Evolutionary conservation across 2,888 invertebrate genomes (phyloP).

Genomic region (Alloplasta piceator): DNA sequence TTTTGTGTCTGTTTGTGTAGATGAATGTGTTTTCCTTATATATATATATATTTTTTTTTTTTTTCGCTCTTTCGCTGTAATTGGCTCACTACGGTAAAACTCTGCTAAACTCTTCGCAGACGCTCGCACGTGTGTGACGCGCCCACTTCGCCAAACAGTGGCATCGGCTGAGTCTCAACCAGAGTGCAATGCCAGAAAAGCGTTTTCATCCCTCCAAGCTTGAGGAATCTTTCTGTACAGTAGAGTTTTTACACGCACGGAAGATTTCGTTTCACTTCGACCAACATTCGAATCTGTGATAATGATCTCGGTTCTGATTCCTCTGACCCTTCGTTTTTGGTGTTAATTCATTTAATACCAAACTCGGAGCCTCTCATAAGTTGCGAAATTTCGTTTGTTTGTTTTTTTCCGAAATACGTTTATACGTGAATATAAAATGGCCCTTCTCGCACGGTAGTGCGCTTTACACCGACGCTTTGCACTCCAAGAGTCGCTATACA

Average conservation of each 20-base stretch:
- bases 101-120: constrained; percentile 58
- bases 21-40: constrained; percentile 4
- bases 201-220: constrained; percentile 6
- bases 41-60: no score
- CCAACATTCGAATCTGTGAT: background rate
- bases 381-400: no score
- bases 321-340: no score
- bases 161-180: constrained; percentile 39
- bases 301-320: no score
- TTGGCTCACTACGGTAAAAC: constrained; percentile 60
- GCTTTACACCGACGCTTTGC: no score
- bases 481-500: no score
- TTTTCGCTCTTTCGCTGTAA: constrained; percentile 54
- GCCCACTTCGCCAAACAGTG: constrained; percentile 41
- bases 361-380: no score
- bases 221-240: constrained; percentile 26
- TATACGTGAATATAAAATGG: no score
- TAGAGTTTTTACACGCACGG: background rate
- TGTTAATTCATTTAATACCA: no score
- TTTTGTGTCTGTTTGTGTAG: constrained; percentile 3
- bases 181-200: constrained; percentile 19
- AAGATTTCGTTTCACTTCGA: background rate
- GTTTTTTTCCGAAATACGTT: no score
- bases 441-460: no score
- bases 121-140: constrained; percentile 16